Base-by-base conservation (phyloP, 2,888 invertebrate species). In the Tinea pellionella region DNA sequence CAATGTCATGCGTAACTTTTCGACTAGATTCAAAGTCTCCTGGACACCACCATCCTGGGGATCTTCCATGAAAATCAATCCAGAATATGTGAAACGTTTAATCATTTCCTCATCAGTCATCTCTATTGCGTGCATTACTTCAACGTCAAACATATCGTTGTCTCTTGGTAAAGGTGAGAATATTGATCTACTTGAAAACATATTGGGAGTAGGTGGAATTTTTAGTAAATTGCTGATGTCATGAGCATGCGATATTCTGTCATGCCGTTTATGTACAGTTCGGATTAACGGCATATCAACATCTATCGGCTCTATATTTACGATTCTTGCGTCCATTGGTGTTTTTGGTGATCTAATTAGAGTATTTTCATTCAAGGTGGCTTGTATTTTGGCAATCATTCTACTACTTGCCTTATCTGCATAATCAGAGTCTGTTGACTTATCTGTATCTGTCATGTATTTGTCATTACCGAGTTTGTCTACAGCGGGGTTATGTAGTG, bases 1-100 rank as follows among this genome's bases (percentile, higher is more conserved):
- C 67, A 93, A 84, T 69, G 92, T 92, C 89, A 92, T 90, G 58
- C 96, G 88, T 15, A 96, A 80, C 70, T 96, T 94, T 70, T 96
- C 94, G 3, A 96, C 94, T 29, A 96, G 86, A 79, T 95, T 93
- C 62, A 94, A 82, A 0, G 96, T 96, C 73, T 95, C 96, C 63
- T 94, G 89, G 0, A 94, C 93, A 66, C 93, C 93, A 67, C 87
- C 89, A 68, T 94, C 93, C 71, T 93, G 93, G 1, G 93, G 91
- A 71, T 94, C 94, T 70, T 93, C 93, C 70, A 93, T 92, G 69
- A 93, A 92, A 64, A 93, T 81, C 69, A 91, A 88, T 64, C 47
- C 19, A n/a, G 92, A 91, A 53, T 90, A 90, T 6, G 90, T 89
- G 72, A 93, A 93, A 0, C 92, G 90, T 68, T 91, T 90, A 70